Base-by-base conservation (phyloP, 2,888 invertebrate genomes). In the Himalopsyche tibetana region DNA sequence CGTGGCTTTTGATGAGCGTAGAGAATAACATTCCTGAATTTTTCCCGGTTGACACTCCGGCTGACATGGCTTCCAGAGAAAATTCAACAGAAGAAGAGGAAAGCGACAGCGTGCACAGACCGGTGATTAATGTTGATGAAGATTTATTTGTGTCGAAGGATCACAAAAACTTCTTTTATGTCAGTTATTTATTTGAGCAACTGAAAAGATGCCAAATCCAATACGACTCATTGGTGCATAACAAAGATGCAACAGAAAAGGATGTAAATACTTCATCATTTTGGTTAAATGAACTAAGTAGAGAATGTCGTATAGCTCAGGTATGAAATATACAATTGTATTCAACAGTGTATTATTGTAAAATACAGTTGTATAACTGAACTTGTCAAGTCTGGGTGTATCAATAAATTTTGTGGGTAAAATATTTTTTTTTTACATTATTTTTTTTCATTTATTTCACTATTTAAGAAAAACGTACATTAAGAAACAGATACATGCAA, bases 111-210 rank as follows among this genome's bases (percentile, higher is more conserved):
- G 63, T 63, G 19, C 63, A 63, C 63, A n/a, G 63, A 28, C 63
- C 63, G 63, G 15, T 63, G 28, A 63, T 19, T 2, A 19, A 63
- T 63, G 63, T 11, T 3, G 63, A 63, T 63, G 63, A 63, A 19
- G 63, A 63, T 63, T 63, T 63, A 28, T 63, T 63, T 63, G 63
- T 19, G 63, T 63, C 63, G 4, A 63, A 2, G 63, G 63, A 63
- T 63, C 5, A 11, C 19, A 63, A 19, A n/a, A 63, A 63, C 28
- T 63, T 63, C 19, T 63, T 19, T 63, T 19, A 63, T 19, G 28
- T 63, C 63, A 19, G 63, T n/a, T 19, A n/a, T 19, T 15, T 63
- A 63, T 4, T 19, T 19, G 19, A 63, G 8, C 8, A 63, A 9
- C 11, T 63, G 19, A 19, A 63, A n/a, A 63, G 28, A 63, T 63